These are phyloP conservation scores for Onychomys torridus DNA, from an alignment of 2,797 vertebrate species.

Conservation along the genomic window DNA sequence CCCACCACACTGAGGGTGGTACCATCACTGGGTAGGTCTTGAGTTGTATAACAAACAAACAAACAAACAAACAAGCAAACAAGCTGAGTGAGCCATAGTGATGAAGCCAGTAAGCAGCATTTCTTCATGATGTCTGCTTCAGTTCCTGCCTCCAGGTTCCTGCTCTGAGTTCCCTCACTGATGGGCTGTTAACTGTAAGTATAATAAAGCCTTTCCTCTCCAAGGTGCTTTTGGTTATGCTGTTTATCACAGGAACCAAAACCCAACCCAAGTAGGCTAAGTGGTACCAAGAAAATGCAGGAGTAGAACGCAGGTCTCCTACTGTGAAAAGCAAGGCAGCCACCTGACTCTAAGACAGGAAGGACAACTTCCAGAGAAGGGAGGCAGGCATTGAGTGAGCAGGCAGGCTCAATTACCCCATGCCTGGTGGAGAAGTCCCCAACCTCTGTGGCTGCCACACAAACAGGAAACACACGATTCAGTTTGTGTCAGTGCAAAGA, in stretches of 20 bases:
- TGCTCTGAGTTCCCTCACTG: not conserved
- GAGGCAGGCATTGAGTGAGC: not conserved
- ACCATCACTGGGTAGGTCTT: not conserved
- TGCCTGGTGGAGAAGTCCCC: not conserved
- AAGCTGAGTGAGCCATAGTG: not conserved
- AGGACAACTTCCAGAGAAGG: not conserved
- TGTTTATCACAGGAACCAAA: not conserved
- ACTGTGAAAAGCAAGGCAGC: not conserved
- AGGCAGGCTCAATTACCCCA: not conserved
- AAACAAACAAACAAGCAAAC: not conserved
- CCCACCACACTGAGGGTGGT: not conserved
- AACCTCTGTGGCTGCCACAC: not conserved
- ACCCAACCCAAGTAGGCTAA: not conserved
- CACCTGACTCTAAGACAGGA: not conserved
- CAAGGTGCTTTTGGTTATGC: not conserved
- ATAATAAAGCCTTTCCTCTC: not conserved
- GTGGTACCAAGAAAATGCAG: not conserved
- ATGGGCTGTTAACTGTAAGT: not conserved
- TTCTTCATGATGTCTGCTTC: not conserved
- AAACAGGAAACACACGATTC: not conserved
- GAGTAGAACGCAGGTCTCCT: not conserved
- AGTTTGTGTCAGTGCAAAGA: not conserved
- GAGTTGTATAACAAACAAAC: not conserved
- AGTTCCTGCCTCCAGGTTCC: not conserved
- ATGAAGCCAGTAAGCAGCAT: not conserved